These are phyloP conservation scores for Chlorodrepanis virens DNA, from an alignment of 2,113 vertebrate species.

Conservation along the genomic window DNA sequence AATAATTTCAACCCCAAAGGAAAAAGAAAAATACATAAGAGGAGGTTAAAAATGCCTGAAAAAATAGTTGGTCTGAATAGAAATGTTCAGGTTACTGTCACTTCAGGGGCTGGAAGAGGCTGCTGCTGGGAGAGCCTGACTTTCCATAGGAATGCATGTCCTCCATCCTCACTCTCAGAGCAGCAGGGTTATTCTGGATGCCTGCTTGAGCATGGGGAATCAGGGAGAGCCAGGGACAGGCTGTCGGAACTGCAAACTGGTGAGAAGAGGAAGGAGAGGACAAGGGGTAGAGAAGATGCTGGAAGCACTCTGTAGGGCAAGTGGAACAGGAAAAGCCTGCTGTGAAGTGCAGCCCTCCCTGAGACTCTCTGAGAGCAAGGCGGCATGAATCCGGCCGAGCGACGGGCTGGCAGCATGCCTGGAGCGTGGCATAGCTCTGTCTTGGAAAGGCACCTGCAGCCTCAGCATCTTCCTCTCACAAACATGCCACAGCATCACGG, in stretches of 20 bases:
- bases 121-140: neutral
- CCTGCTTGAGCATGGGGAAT: rapidly evolving
- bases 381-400: rapidly evolving
- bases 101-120: neutral
- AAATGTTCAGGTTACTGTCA: neutral
- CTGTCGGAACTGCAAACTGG: neutral
- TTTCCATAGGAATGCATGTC: neutral
- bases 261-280: neutral
- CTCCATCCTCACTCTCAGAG: neutral
- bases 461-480: constrained; percentile 2
- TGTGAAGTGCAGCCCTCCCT: neutral
- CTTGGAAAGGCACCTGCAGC: neutral
- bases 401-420: neutral
- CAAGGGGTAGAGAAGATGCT: neutral
- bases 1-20: constrained; percentile 47
- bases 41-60: neutral
- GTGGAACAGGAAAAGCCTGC: neutral
- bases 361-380: neutral
- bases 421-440: neutral
- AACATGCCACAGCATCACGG: neutral
- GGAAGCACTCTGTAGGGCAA: neutral
- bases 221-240: neutral
- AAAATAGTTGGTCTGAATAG: neutral
- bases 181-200: neutral
- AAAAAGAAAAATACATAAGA: neutral